A percentile compares a stretch with the other conserved stretches of the same genome.
phyloP scores from a whole-genome alignment of 2,113 vertebrate species.

The human (Homo sapiens) region GRCh38 chr1:77419001-77419500 shows the following conservation, averaged over 20 bases:
- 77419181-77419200: too few relatives aligned
- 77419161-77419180: too few relatives aligned
- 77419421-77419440: not conserved
- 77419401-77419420: not conserved
- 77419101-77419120: not conserved
- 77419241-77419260: not conserved
- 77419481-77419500: not conserved
- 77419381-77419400: not conserved
- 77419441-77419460: conserved; percentile 34
- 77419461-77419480: not conserved
- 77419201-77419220: not conserved
- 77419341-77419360: not conserved
- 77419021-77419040: conserved; percentile 28
- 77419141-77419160: too few relatives aligned
- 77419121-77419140: not conserved
- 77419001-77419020: not conserved
- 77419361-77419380: not conserved
- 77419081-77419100: not conserved
- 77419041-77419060: not conserved
- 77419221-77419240: not conserved
- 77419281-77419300: not conserved
- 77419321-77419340: not conserved
- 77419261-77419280: not conserved
- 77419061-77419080: not conserved
- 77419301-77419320: not conserved